phyloP scores from a whole-genome alignment of 2,888 invertebrate genomes.

The Chironomus riparius region DNA sequence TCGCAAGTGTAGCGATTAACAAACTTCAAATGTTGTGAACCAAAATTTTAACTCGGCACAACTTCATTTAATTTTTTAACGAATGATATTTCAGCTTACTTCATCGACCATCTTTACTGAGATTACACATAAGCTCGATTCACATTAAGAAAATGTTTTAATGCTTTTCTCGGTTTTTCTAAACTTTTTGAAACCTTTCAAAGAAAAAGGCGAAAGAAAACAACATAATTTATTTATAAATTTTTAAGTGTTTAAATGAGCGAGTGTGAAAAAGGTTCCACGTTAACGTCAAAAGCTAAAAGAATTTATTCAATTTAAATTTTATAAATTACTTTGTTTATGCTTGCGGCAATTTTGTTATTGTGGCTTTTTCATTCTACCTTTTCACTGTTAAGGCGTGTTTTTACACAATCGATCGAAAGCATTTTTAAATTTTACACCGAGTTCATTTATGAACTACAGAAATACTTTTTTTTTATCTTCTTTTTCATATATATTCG shows the following conservation, averaged over 20 bases:
- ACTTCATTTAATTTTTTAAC: too few relatives aligned
- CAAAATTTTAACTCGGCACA: too few relatives aligned
- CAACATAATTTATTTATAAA: neutral
- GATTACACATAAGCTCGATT: too few relatives aligned
- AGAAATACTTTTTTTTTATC: too few relatives aligned
- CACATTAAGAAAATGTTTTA: too few relatives aligned
- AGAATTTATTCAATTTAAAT: slow-evolving; percentile 27
- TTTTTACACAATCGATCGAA: slow-evolving; percentile 18
- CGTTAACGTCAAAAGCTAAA: slow-evolving; percentile 21
- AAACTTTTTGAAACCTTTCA: neutral
- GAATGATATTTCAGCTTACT: too few relatives aligned
- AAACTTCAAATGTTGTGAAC: too few relatives aligned
- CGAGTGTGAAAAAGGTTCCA: slow-evolving; percentile 26
- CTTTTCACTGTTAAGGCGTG: slow-evolving; percentile 14
- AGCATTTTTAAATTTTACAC: neutral
- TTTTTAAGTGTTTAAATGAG: slow-evolving; percentile 1
- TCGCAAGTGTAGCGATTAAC: too few relatives aligned
- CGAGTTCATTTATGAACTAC: neutral
- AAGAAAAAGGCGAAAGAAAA: neutral
- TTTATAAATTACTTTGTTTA: slow-evolving; percentile 27
- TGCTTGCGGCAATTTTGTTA: slow-evolving; percentile 17
- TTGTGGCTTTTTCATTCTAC: slow-evolving; percentile 1
- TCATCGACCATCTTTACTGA: too few relatives aligned
- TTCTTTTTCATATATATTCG: too few relatives aligned
- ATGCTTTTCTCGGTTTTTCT: too few relatives aligned